These are phyloP conservation scores for Ibidorhyncha struthersii DNA, from an alignment of 2,113 vertebrate species.

Conservation along the genomic window DNA sequence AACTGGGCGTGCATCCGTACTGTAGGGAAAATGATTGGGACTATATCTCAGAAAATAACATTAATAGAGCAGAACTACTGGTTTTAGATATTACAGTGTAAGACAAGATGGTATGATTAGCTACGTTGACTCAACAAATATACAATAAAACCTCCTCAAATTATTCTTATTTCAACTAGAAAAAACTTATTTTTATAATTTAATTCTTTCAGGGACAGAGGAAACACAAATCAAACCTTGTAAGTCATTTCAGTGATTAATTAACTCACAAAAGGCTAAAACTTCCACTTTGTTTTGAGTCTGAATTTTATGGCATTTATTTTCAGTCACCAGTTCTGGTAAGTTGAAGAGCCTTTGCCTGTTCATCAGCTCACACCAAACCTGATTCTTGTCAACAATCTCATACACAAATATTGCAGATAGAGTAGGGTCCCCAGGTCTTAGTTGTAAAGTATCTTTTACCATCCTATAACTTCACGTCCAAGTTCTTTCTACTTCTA, in stretches of 20 bases:
- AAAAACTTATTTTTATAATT: not conserved
- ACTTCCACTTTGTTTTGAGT: not conserved
- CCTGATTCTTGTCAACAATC: not conserved
- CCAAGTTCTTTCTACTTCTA: not conserved
- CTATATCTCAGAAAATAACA: not conserved
- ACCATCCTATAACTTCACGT: not conserved
- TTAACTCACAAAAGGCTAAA: not conserved
- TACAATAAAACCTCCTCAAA: not conserved
- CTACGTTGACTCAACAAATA: not conserved
- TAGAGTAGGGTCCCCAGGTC: not conserved
- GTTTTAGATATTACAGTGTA: not conserved
- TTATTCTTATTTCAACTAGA: not conserved
- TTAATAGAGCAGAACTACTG: not conserved
- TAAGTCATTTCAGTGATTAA: not conserved
- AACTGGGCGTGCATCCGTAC: not conserved
- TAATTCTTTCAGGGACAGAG: not conserved
- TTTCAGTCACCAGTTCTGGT: not conserved
- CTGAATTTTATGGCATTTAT: not conserved
- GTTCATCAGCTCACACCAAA: not conserved
- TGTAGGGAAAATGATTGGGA: not conserved
- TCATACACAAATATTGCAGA: not conserved
- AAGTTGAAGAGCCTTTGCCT: not conserved
- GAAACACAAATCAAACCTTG: not conserved
- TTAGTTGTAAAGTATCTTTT: not conserved
- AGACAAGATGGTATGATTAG: not conserved